Evolutionary conservation across 2,888 invertebrate species (phyloP).

Genomic region (Ornithoptera alexandrae): DNA sequence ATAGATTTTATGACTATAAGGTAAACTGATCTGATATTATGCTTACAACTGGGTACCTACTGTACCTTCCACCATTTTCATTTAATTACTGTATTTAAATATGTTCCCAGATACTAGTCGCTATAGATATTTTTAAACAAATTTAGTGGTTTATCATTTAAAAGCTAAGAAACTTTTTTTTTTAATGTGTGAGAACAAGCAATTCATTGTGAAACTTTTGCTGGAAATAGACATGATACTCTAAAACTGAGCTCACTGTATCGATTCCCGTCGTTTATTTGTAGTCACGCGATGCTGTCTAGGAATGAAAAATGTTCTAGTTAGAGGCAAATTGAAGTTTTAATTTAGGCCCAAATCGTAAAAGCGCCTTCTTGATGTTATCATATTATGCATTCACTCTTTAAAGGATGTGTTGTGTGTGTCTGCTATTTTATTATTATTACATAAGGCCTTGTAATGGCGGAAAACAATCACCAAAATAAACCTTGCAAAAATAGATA

Average conservation of each 20-base stretch:
- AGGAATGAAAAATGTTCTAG: conserved; percentile 11
- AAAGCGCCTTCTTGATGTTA: background rate
- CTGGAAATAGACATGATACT: conserved; percentile 25
- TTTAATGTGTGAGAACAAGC: conserved; percentile 14
- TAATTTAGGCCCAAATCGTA: conserved; percentile 9
- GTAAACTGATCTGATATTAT: too few relatives aligned
- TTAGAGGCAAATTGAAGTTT: conserved; percentile 7
- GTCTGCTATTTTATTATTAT: too few relatives aligned
- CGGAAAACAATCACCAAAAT: too few relatives aligned
- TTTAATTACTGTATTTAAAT: background rate
- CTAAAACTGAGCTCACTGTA: conserved; percentile 17
- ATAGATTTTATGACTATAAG: too few relatives aligned
- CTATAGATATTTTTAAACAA: background rate
- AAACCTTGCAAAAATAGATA: too few relatives aligned
- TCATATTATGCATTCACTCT: background rate
- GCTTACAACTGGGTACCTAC: too few relatives aligned
- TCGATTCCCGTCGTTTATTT: conserved; percentile 26
- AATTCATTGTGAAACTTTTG: conserved; percentile 15
- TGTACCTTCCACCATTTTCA: background rate
- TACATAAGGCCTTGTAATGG: too few relatives aligned
- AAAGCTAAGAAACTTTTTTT: background rate
- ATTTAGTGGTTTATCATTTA: background rate
- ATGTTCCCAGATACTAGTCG: background rate
- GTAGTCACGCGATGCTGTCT: conserved; percentile 27
- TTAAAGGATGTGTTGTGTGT: background rate